These are phyloP conservation scores for Acridotheres tristis DNA, from an alignment of 2,797 vertebrate genomes.

Conservation along the genomic window DNA sequence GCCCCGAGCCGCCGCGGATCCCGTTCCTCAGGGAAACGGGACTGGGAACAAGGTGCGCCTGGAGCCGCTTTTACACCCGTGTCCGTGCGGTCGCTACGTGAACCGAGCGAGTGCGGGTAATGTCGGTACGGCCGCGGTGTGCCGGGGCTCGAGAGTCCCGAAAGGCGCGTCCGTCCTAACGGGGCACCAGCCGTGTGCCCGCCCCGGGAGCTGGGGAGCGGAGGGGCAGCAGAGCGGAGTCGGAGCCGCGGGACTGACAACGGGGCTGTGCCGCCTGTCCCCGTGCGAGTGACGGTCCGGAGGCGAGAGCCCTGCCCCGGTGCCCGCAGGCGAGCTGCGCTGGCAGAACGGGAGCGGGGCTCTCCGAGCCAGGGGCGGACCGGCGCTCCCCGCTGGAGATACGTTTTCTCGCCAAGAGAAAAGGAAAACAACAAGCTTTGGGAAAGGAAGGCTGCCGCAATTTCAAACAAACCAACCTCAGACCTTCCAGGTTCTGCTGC, in stretches of 20 bases:
- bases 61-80: not conserved
- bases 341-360: not conserved
- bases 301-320: not conserved
- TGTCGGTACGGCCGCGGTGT: fast-evolving
- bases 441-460: not conserved
- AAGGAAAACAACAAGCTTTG: not conserved
- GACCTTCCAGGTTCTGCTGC: not conserved
- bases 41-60: not conserved
- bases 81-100: not conserved
- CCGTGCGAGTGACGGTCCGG: not conserved
- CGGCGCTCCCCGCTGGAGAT: not conserved
- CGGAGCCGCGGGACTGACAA: not conserved
- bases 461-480: not conserved
- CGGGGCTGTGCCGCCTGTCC: not conserved
- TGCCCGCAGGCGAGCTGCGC: not conserved
- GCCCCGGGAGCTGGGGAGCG: not conserved
- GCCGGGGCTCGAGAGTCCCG: not conserved
- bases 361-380: not conserved
- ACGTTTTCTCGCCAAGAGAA: not conserved
- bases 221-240: not conserved
- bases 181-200: not conserved
- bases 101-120: not conserved
- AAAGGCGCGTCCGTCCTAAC: not conserved
- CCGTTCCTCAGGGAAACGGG: not conserved
- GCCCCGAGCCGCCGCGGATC: not conserved